These are phyloP conservation scores for Centropristis striata DNA, from an alignment of 2,113 vertebrate species.

Conservation along the genomic window DNA sequence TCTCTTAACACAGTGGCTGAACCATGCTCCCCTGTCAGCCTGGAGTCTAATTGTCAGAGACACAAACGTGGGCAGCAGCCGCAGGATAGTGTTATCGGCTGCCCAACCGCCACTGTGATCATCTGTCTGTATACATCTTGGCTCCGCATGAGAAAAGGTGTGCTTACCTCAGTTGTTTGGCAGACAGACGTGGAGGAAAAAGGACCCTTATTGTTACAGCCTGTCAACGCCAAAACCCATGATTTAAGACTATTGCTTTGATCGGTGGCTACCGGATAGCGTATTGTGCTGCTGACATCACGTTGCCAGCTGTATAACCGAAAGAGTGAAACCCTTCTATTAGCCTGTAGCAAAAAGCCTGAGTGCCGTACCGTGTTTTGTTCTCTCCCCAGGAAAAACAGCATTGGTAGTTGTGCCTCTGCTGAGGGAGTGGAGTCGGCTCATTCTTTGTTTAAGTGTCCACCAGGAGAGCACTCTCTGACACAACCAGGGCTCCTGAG, in stretches of 20 bases:
- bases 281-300: slow-evolving; percentile 66
- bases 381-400: slow-evolving; percentile 79
- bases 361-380: slow-evolving; percentile 61
- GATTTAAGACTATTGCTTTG: slow-evolving; percentile 74
- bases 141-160: slow-evolving; percentile 65
- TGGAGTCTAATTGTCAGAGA: slow-evolving; percentile 83
- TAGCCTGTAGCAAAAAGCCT: slow-evolving; percentile 68
- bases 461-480: slow-evolving; percentile 82
- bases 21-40: slow-evolving; percentile 78
- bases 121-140: slow-evolving; percentile 74
- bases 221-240: slow-evolving; percentile 65
- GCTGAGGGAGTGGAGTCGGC: slow-evolving; percentile 69
- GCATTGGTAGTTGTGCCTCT: slow-evolving; percentile 81
- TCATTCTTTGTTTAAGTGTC: slow-evolving; percentile 83
- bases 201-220: slow-evolving; percentile 67
- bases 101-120: slow-evolving; percentile 76
- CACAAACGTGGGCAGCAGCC: slow-evolving; percentile 74
- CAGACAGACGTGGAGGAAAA: slow-evolving; percentile 61
- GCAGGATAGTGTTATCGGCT: slow-evolving; percentile 68
- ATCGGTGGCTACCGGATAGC: slow-evolving; percentile 67
- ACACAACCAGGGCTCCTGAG: slow-evolving; percentile 77
- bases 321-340: slow-evolving; percentile 71
- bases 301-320: slow-evolving; percentile 60
- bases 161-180: slow-evolving; percentile 66
- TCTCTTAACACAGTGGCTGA: slow-evolving; percentile 79